Base-by-base conservation (phyloP, 2,888 invertebrate genomes). In the Acleris laterana region DNA sequence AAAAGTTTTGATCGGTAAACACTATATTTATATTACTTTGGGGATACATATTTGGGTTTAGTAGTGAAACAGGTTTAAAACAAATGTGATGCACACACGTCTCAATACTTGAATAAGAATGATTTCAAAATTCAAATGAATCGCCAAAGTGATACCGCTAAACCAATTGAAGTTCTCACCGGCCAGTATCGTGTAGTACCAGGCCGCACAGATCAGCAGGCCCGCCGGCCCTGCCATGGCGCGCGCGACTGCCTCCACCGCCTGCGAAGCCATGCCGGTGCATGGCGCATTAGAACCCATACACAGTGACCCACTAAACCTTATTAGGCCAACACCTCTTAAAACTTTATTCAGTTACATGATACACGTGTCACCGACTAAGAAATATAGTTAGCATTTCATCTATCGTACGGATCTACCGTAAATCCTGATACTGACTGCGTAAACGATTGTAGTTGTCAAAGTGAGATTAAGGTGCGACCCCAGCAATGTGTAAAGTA, bases 111-210 rank as follows among this genome's bases (percentile, higher is more conserved):
- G 3, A 13, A 38, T 3, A 38, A 38, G 32, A 32, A 5, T 11
- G 32, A 13, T 13, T 38, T 38, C 2, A 0, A 13, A 38, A 11
- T n/a, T n/a, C n/a, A n/a, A n/a, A n/a, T n/a, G n/a, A n/a, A n/a
- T n/a, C 9, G 7, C 32, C 9, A 32, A 32, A 32, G 32, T 32
- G 5, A 32, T 11, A 11, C 32, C 9, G 5, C 9, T 38, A 38
- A 4, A 38, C 0, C 3, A 38, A 13, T 13, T 4, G 4, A 5
- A 42, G 57, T 6, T 73, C 87, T 75, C 81, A 92, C 92, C 92
- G 71, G 89, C 80, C 52, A 93, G 73, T 71, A 93, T 92, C 60
- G 92, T 92, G 72, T 83, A 91, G 74, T 88, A 91, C 92, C 92
- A 93, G 65, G 90, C 89, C 28, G 72, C 74, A 75, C 90, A 90